Base-by-base conservation (phyloP, 1,140 invertebrate genomes). In the Heliconius hewitsoni region DNA sequence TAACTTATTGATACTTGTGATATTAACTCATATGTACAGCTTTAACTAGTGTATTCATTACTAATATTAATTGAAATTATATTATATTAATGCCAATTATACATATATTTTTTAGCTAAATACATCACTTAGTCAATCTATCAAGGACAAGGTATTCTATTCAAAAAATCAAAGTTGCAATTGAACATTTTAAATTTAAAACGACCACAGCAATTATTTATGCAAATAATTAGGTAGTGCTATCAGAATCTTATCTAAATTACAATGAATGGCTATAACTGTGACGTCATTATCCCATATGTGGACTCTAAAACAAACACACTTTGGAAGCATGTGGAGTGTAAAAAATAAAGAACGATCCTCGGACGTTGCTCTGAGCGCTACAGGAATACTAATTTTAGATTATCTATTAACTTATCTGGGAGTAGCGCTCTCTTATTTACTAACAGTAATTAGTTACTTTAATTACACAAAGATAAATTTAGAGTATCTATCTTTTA, bases 301-400 rank as follows among this genome's bases (percentile, higher is more conserved):
- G 27, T 52, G 18, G 74, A 18, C 50, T 46, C 37, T 57, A 30
- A 30, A 8, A 77, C 77, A 77, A 81, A 77, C 75, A 81, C 39
- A 9, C 42, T 75, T 73, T 71, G n/a, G 70, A 70, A 60, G 27
- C 79, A 72, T 76, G 75, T 81, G 74, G 74, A 60, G 18, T 57
- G 71, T 74, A 81, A 81, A 81, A 80, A 81, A 81, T 77, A 76
- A 77, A 81, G 66, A 71, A 78, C 52, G 71, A 73, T 72, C 60
- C 77, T 72, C 74, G 79, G 76, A 72, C 79, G 76, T 81, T 81
- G 79, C 71, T 81, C 79, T 77, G 57, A 70, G 55, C 79, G 75
- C 73, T 70, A 77, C 70, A 77, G 79, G 79, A 81, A 81, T 81
- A 81, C 79, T 81, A 81, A 81, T 81, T 77, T 81, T 81, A 81